A percentile compares a stretch with the other conserved stretches of the same genome.
phyloP scores from a whole-genome alignment of 2,797 vertebrate genomes.

The Trachurus trachurus region DNA sequence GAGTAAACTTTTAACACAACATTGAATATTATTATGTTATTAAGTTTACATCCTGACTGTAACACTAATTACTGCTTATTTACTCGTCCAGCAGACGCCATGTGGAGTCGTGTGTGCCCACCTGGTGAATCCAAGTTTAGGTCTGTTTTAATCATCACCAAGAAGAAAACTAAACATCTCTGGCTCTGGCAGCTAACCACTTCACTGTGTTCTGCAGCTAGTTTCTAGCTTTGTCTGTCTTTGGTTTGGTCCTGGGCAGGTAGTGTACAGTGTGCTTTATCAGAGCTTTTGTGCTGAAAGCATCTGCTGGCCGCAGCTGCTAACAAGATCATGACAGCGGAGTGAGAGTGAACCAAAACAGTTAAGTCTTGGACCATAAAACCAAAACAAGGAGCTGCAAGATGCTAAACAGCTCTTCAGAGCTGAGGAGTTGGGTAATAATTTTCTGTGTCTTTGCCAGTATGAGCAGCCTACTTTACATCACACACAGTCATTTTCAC shows the following conservation, averaged over 20 bases:
- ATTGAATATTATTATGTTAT: not conserved
- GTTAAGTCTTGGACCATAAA: constrained; percentile 23
- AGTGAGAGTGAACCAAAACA: constrained; percentile 27
- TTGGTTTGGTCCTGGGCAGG: not conserved
- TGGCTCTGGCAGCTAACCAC: not conserved
- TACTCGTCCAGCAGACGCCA: not conserved
- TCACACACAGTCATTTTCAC: not conserved
- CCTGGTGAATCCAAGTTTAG: not conserved
- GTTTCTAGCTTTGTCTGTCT: not conserved
- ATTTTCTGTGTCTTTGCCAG: not conserved
- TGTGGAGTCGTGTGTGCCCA: constrained; percentile 10
- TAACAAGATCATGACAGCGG: constrained; percentile 6
- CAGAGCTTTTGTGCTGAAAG: not conserved
- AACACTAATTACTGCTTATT: too few relatives aligned
- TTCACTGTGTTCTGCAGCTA: not conserved
- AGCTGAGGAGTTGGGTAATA: not conserved
- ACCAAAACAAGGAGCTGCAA: constrained; percentile 21
- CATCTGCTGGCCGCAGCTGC: constrained; percentile 8
- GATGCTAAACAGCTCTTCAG: constrained; percentile 13
- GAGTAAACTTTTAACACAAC: not conserved
- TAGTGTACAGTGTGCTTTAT: not conserved
- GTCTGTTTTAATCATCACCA: not conserved
- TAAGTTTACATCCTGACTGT: not conserved
- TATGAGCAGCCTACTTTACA: not conserved
- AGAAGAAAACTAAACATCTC: not conserved